Evolutionary conservation across 2,113 vertebrate genomes (phyloP), one percentile per base, ranked within the genome.

Genomic region (mouse (Mus musculus)): DNA sequence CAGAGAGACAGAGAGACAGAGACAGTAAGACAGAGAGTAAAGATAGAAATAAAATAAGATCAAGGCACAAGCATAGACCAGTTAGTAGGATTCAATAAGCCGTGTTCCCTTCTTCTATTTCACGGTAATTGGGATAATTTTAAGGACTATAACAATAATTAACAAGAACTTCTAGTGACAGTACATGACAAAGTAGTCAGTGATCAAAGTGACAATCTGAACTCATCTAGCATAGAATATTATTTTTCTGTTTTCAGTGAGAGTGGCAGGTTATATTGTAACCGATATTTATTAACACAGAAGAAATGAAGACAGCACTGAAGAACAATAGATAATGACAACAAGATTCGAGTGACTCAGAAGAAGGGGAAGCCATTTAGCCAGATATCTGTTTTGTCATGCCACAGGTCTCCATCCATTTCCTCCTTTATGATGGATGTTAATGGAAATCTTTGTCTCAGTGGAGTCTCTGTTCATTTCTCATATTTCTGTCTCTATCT

Each of bases 391-490:
- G 20, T 92, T 96, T 93, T 76, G 28, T 89, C 81, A 7, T n/a
- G 19, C 8, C 59, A 7, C 49, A 49, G 26, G 71, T 91, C 90
- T 69, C 56, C 49, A 71, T 39, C 19, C 89, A 42, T 52, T 81
- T 93, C 6, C 26, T 67, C 63, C 75, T 91, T 90, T n/a, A 59
- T 77, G n/a, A 69, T 26, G 93, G 52, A 88, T 52, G 8, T 52
- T 84, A 86, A 52, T 95, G 80, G 65, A 80, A 16, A 97, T 84
- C 75, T 49, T 94, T 92, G 49, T 69, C 59, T 90, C 36, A 71
- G 2, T 82, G 39, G 26, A 80, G 94, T 89, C 91, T 3, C 63
- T 67, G 7, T 36, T 20, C 28, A 49, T 49, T 61, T 3, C 9
- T 61, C 20, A 39, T 77, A 46, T 80, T 12, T 63, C 20, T 65